phyloP scores from a whole-genome alignment of 2,113 vertebrate genomes.

The Numida meleagris region DNA sequence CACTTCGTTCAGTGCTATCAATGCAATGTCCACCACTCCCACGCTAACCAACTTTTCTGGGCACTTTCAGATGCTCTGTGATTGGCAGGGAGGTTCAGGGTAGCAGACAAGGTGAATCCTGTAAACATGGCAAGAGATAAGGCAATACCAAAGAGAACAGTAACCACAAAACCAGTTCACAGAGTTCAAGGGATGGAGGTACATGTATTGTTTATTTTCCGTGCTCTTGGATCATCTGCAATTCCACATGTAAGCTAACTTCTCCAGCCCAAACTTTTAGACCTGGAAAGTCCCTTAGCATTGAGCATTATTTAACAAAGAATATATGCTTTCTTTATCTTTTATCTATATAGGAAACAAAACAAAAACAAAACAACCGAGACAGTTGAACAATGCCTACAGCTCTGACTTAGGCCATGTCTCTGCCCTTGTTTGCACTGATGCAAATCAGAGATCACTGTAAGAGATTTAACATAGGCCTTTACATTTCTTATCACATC shows the following conservation, averaged over 20 bases:
- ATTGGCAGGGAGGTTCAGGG: conserved; percentile 31
- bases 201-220: conserved; percentile 45
- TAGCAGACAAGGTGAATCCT: conserved; percentile 47
- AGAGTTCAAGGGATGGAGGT: conserved; percentile 39
- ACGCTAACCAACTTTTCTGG: neutral
- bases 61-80: neutral
- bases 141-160: neutral
- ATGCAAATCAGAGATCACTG: conserved; percentile 67
- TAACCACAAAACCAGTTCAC: conserved; percentile 41
- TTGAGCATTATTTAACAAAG: conserved; percentile 50
- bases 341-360: conserved; percentile 70
- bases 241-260: conserved; percentile 51
- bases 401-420: conserved; percentile 46
- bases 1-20: neutral
- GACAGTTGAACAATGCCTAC: conserved; percentile 59
- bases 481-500: conserved; percentile 64
- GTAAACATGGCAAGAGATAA: conserved; percentile 58
- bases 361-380: conserved; percentile 53
- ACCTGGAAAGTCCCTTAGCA: conserved; percentile 63
- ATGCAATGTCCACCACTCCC: accelerated
- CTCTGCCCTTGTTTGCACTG: conserved; percentile 69
- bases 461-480: conserved; percentile 43
- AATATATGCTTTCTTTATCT: conserved; percentile 59
- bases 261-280: conserved; percentile 22
- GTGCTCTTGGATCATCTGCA: conserved; percentile 51